Conservation (phyloP, 1,140 invertebrate species). For the Anagrus nilaparvatae region DNA sequence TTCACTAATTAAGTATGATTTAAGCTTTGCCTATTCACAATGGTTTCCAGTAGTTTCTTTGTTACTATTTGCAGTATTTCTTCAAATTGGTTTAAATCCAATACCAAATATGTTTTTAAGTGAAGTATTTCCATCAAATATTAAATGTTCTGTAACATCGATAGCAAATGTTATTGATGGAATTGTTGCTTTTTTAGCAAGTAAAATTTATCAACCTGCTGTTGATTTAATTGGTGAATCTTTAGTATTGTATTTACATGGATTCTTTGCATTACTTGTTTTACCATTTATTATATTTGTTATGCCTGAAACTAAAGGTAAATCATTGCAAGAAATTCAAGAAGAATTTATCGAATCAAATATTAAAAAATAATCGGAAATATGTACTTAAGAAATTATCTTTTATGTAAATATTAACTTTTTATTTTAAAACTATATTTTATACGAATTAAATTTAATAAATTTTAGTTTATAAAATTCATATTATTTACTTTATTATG, state of each 20-base stretch:
- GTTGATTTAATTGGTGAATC: conserved; percentile 41
- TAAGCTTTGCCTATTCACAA: conserved; percentile 26
- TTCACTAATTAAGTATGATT: conserved; percentile 42
- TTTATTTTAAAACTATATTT: too few species aligned
- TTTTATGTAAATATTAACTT: too few species aligned
- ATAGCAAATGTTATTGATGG: conserved; percentile 60
- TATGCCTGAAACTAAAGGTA: conserved; percentile 75
- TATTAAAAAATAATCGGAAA: too few species aligned
- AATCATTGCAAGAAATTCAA: conserved; percentile 45
- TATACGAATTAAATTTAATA: too few species aligned
- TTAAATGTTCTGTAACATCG: conserved; percentile 54
- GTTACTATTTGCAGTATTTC: conserved; percentile 10
- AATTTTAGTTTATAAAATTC: too few species aligned
- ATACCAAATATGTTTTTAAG: conserved; percentile 59
- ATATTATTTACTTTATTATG: too few species aligned
- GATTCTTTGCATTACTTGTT: conserved; percentile 50
- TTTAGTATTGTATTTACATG: conserved; percentile 16
- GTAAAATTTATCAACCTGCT: conserved; percentile 58
- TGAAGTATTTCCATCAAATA: conserved; percentile 60
- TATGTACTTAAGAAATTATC: too few species aligned
- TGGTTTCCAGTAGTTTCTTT: conserved; percentile 16
- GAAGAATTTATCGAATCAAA: too few species aligned
- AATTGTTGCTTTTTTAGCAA: conserved; percentile 58
- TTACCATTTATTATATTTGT: conserved; percentile 52
- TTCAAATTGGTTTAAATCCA: conserved; percentile 51